Conservation (phyloP, 2,113 vertebrate species). For the Zosterops lateralis region DNA sequence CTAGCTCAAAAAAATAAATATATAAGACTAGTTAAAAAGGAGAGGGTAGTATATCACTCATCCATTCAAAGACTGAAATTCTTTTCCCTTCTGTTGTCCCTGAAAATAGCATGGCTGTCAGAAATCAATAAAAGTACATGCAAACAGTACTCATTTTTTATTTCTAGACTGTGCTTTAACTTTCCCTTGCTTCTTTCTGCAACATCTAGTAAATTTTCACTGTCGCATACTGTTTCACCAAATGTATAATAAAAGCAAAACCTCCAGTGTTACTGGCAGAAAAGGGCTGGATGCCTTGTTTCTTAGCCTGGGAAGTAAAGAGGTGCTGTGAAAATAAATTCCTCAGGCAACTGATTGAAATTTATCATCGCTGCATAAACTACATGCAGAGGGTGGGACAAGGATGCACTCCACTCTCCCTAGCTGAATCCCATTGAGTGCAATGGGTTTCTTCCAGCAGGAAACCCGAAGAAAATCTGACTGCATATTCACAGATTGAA, state of each 20-base stretch:
- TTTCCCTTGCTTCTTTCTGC: conserved; percentile 45
- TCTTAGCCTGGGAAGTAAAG: conserved; percentile 21
- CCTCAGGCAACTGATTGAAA: not conserved
- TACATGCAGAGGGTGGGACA: not conserved
- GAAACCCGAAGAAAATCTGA: not conserved
- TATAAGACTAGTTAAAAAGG: conserved; percentile 31
- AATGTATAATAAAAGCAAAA: conserved; percentile 17
- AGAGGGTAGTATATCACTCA: conserved; percentile 60
- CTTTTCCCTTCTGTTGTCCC: conserved; percentile 71
- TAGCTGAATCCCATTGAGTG: not conserved
- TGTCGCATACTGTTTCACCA: conserved; percentile 28
- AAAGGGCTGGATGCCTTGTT: not conserved
- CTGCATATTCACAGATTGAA: not conserved
- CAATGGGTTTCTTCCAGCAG: not conserved
- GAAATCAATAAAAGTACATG: conserved; percentile 64
- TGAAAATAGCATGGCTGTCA: conserved; percentile 54
- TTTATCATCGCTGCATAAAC: not conserved
- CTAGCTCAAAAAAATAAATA: not conserved
- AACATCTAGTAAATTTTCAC: conserved; percentile 48
- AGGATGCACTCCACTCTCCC: not conserved
- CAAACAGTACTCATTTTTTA: conserved; percentile 51
- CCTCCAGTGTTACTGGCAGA: conserved; percentile 5
- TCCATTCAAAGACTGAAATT: conserved; percentile 63
- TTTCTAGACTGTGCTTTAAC: conserved; percentile 12
- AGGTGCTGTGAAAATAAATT: conserved; percentile 32